These are phyloP conservation scores for Pseudopipra pipra DNA, from an alignment of 2,113 vertebrate species.

Conservation along the genomic window DNA sequence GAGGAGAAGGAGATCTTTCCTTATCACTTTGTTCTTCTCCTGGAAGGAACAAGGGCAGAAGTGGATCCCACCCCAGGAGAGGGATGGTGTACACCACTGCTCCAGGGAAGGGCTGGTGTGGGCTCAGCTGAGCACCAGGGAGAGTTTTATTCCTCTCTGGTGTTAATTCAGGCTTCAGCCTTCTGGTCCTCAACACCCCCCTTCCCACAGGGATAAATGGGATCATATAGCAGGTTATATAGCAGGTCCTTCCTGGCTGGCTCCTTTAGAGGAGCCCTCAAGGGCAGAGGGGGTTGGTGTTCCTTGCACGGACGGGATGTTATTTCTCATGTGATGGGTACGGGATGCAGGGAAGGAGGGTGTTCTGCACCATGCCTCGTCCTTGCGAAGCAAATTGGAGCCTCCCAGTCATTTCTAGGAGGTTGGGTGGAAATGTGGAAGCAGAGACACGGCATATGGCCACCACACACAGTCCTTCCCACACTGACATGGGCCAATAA, in stretches of 20 bases:
- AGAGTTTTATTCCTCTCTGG: not conserved
- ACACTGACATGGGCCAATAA: not conserved
- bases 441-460: not conserved
- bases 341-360: not conserved
- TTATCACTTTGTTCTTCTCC: not conserved
- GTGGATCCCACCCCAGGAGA: not conserved
- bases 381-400: not conserved
- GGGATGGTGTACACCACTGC: not conserved
- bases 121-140: not conserved
- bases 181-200: not conserved
- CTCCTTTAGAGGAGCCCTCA: not conserved
- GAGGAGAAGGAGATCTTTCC: not conserved
- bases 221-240: not conserved
- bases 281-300: not conserved
- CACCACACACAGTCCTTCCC: not conserved
- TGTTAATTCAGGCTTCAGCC: not conserved
- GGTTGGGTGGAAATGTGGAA: rapidly evolving
- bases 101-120: not conserved
- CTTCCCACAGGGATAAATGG: not conserved
- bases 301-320: not conserved
- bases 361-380: not conserved
- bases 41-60: not conserved
- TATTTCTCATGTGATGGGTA: not conserved
- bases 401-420: not conserved
- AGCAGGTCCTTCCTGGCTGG: not conserved